phyloP scores from a whole-genome alignment of 2,888 invertebrate genomes.

The Allolobophora icterica region DNA sequence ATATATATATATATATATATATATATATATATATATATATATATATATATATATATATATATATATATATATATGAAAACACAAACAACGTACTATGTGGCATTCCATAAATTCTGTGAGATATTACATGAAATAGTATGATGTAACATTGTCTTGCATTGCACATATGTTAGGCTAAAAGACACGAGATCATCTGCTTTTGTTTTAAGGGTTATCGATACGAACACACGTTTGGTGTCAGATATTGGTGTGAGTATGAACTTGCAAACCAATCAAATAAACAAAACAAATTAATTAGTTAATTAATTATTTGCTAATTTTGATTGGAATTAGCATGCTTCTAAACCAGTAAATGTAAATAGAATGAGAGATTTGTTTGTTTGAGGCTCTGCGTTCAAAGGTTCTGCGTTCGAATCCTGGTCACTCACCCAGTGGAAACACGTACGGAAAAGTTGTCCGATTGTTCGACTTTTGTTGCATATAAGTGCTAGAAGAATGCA shows the following conservation, averaged over 20 bases:
- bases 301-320: too few relatives aligned
- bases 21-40: too few relatives aligned
- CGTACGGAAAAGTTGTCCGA: too few relatives aligned
- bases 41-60: too few relatives aligned
- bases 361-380: not conserved
- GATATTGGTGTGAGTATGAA: conserved; percentile 48
- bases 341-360: not conserved
- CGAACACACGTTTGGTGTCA: conserved; percentile 43
- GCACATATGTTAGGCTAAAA: not conserved
- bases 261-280: not conserved
- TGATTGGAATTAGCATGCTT: not conserved
- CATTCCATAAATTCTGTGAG: too few relatives aligned
- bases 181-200: not conserved
- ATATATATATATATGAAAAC: too few relatives aligned
- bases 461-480: too few relatives aligned
- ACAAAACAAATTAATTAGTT: not conserved
- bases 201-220: conserved; percentile 48
- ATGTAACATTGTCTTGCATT: not conserved
- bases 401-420: too few relatives aligned
- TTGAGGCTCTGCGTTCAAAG: not conserved
- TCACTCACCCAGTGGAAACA: too few relatives aligned
- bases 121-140: not conserved
- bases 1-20: too few relatives aligned
- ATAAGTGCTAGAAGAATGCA: too few relatives aligned
- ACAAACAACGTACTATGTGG: too few relatives aligned